These are phyloP conservation scores for Tethya wilhelma DNA, from an alignment of 37 sponge, comb jelly and placozoan species.

Conservation along the genomic window DNA sequence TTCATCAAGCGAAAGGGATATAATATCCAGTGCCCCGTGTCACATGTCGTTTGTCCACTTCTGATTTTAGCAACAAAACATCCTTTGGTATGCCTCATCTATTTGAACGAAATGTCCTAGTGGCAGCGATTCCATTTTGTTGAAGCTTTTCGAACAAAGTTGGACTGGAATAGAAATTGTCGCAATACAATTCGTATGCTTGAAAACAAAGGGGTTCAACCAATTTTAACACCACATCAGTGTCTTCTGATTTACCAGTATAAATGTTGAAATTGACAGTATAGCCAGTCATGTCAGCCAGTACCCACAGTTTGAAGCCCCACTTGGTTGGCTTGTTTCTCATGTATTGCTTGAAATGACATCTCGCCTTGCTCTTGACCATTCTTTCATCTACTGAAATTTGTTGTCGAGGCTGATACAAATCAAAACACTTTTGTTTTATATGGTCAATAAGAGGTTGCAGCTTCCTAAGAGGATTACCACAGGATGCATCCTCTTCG, in stretches of 20 bases:
- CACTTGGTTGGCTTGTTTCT: constrained; percentile 58
- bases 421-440: no score
- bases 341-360: constrained; percentile 31
- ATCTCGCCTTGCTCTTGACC: no score
- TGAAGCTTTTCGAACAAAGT: constrained; percentile 1
- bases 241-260: constrained; percentile 22
- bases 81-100: constrained; percentile 25
- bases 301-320: constrained; percentile 55
- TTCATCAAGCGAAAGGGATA: no score
- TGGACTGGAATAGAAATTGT: constrained; percentile 55
- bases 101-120: constrained; percentile 18
- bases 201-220: constrained; percentile 10
- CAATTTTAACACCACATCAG: constrained; percentile 51
- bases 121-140: constrained; percentile 8
- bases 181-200: constrained; percentile 49
- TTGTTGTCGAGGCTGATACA: no score
- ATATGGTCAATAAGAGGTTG: no score
- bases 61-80: not conserved
- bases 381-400: no score
- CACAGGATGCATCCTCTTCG: no score
- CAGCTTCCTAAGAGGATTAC: no score
- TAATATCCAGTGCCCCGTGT: constrained; percentile 39
- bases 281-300: constrained; percentile 28
- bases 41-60: not conserved
- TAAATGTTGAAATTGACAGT: constrained; percentile 40